Percentiles rank a stretch among this genome's conserved stretches.
Evolutionary conservation across 2,888 invertebrate species (phyloP).

Genomic region (Ellobium chinense): DNA sequence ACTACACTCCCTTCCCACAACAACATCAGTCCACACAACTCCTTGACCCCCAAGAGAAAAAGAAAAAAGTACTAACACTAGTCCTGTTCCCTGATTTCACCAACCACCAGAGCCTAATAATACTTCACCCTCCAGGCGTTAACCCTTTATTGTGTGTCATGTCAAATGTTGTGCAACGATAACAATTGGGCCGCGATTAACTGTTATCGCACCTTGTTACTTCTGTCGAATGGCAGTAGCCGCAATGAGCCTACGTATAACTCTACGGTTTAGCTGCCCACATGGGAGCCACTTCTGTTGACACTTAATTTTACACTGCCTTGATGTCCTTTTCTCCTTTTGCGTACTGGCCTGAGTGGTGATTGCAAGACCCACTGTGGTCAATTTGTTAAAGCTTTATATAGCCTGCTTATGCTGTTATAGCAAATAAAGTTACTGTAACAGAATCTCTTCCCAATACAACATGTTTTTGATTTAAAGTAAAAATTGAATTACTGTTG

Average conservation of each 20-base stretch:
- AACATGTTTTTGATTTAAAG: too few relatives aligned
- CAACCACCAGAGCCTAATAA: too few relatives aligned
- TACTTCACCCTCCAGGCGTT: too few relatives aligned
- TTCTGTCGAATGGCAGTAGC: neutral
- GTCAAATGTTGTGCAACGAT: neutral
- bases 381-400: neutral
- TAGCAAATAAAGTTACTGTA: neutral
- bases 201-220: neutral
- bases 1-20: too few relatives aligned
- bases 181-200: neutral
- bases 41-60: too few relatives aligned
- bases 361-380: neutral
- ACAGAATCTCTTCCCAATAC: neutral
- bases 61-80: too few relatives aligned
- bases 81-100: too few relatives aligned
- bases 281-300: neutral
- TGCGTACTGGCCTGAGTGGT: neutral
- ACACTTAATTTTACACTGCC: too few relatives aligned
- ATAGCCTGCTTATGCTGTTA: neutral
- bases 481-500: too few relatives aligned
- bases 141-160: too few relatives aligned
- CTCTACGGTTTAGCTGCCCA: neutral
- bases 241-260: too few relatives aligned
- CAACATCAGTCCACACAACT: too few relatives aligned
- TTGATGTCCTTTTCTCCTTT: neutral